These are phyloP conservation scores for Porites lobata DNA, from an alignment of 92 coral and sea anemone species.

Conservation along the genomic window DNA sequence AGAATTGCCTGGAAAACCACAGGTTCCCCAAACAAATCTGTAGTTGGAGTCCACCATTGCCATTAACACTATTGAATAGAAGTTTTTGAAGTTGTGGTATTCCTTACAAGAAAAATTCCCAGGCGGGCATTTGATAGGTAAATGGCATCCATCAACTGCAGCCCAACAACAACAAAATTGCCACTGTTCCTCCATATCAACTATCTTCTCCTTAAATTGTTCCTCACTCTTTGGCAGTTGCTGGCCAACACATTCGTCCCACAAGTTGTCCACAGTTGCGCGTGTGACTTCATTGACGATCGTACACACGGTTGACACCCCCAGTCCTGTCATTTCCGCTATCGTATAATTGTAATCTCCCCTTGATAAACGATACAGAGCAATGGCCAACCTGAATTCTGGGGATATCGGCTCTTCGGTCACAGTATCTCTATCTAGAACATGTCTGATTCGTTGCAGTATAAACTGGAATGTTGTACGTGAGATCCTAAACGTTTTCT, in stretches of 20 bases:
- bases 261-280: too few relatives aligned
- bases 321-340: too few relatives aligned
- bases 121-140: constrained; percentile 73
- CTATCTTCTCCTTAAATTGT: constrained; percentile 63
- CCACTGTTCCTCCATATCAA: constrained; percentile 63
- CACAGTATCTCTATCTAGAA: constrained; percentile 48
- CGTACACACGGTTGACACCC: too few relatives aligned
- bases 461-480: constrained; percentile 42
- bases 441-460: constrained; percentile 47
- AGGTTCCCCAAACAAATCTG: constrained; percentile 73
- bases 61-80: too few relatives aligned
- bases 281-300: too few relatives aligned
- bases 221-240: constrained; percentile 56
- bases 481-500: constrained; percentile 64
- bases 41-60: constrained; percentile 36
- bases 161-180: constrained; percentile 69
- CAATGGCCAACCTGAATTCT: constrained; percentile 70
- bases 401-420: constrained; percentile 68
- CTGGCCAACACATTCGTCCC: constrained; percentile 31
- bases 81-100: constrained; percentile 18
- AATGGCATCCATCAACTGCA: constrained; percentile 71
- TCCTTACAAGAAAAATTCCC: constrained; percentile 72
- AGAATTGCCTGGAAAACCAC: constrained; percentile 77
- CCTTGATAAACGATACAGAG: constrained; percentile 71
- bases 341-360: constrained; percentile 77